phyloP scores from a whole-genome alignment of 2,797 vertebrate species.

The Ptychobarbus kaznakovi region DNA sequence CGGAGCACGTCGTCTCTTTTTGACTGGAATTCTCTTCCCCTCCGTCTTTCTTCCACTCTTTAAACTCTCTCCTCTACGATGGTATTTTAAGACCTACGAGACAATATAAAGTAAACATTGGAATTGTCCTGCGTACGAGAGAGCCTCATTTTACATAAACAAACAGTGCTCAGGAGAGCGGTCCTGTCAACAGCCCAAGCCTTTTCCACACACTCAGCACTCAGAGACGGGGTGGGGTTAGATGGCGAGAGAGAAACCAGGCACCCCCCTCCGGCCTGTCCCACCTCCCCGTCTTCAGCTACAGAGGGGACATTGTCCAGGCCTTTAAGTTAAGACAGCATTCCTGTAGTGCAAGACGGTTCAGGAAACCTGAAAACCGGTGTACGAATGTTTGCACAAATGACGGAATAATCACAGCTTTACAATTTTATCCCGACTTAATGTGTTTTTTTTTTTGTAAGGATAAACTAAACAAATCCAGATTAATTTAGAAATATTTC shows the following conservation, averaged over 20 bases:
- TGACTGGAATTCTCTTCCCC: constrained; percentile 58
- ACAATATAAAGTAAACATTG: constrained; percentile 63
- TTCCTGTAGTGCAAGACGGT: constrained; percentile 50
- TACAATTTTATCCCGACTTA: constrained; percentile 43
- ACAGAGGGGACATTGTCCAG: constrained; percentile 62
- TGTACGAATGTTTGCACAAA: constrained; percentile 47
- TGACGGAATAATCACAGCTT: constrained; percentile 37
- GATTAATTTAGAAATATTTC: constrained; percentile 42
- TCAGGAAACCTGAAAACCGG: constrained; percentile 53
- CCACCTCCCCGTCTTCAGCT: constrained; percentile 44
- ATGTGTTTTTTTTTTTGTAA: constrained; percentile 40
- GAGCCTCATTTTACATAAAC: constrained; percentile 62
- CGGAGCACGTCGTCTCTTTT: constrained; percentile 48
- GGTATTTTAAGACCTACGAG: constrained; percentile 58
- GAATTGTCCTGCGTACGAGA: constrained; percentile 52
- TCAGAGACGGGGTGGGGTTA: constrained; percentile 40
- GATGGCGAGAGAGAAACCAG: constrained; percentile 40
- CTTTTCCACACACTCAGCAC: constrained; percentile 55
- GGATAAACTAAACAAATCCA: constrained; percentile 38
- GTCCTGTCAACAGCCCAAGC: constrained; percentile 57
- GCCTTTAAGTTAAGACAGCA: constrained; percentile 50
- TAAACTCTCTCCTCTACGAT: constrained; percentile 45
- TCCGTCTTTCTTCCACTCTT: constrained; percentile 35
- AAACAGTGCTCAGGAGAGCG: constrained; percentile 63
- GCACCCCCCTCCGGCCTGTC: constrained; percentile 32